phyloP scores from a whole-genome alignment of 2,113 vertebrate species.

The Chloropsis cyanopogon region DNA sequence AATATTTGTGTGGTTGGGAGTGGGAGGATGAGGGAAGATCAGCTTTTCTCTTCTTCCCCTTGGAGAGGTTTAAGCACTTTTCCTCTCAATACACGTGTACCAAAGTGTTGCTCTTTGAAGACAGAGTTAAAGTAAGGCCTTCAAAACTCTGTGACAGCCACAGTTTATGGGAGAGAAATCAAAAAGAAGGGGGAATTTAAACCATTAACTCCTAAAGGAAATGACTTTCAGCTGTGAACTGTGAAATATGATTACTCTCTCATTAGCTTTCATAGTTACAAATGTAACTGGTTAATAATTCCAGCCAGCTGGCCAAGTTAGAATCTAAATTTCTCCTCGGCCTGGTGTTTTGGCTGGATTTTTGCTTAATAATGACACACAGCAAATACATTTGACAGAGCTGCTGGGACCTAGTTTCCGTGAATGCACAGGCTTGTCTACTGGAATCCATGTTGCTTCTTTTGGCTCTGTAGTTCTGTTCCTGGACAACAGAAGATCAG shows the following conservation, averaged over 20 bases:
- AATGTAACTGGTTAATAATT: neutral
- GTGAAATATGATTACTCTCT: neutral
- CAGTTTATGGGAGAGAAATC: neutral
- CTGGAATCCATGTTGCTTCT: neutral
- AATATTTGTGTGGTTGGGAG: neutral
- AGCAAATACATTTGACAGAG: neutral
- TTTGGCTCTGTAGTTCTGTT: neutral
- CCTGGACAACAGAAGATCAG: neutral
- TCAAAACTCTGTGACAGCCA: neutral
- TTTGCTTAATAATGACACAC: neutral
- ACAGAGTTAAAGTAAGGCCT: neutral
- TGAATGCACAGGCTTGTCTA: neutral
- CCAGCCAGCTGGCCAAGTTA: neutral
- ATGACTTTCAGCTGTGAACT: neutral
- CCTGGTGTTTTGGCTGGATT: neutral
- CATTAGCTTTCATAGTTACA: neutral
- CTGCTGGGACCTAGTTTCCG: neutral
- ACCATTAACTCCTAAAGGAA: neutral
- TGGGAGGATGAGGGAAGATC: fast-evolving
- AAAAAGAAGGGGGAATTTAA: neutral
- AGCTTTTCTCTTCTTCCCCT: neutral
- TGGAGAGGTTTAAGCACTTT: neutral
- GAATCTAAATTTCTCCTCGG: neutral
- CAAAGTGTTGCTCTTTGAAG: neutral
- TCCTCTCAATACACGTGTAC: neutral